Base-by-base conservation (phyloP, 2,888 invertebrate genomes). In the Heliconius ethilla region DNA sequence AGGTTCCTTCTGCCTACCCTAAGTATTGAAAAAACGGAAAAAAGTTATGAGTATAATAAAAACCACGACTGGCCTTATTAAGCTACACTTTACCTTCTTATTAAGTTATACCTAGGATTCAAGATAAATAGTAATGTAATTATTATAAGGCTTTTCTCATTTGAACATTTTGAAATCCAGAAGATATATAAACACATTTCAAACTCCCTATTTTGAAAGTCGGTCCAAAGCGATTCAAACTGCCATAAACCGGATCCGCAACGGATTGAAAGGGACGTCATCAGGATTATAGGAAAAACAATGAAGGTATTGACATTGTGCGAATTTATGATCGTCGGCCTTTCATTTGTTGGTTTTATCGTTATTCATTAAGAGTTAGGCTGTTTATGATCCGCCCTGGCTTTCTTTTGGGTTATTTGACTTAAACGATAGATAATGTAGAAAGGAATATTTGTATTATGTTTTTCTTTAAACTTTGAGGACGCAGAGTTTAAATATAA, bases 271-370 rank as follows among this genome's bases (percentile, higher is more conserved):
- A 72, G 72, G 72, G 72, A 72, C 72, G 59, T 25, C 59, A 72
- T 72, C 72, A 72, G 72, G 72, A 72, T 72, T 72, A 72, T 82
- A 81, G 83, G 82, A 84, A 85, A 89, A 87, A 89, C 88, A 87
- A 86, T 84, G 85, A 84, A 83, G 85, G 83, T 82, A 83, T 83
- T 84, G 83, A 82, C 82, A 82, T 82, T 78, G 82, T 76, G 75
- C 67, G 75, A 75, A 76, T 76, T 76, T 76, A 76, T 72, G 65
- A 55, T 51, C 63, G 29, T 63, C 70, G 62, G 70, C 62, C 63
- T 72, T 76, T 33, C 72, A 72, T 76, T 76, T 65, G 72, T 66
- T 65, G 76, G 37, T 72, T 76, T 67, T 75, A 75, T 69, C 75
- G 33, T 25, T 66, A 75, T 72, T 76, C 72, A 76, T 72, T 76